Conservation (phyloP, 2,888 invertebrate species). For the Clivina fossor region DNA sequence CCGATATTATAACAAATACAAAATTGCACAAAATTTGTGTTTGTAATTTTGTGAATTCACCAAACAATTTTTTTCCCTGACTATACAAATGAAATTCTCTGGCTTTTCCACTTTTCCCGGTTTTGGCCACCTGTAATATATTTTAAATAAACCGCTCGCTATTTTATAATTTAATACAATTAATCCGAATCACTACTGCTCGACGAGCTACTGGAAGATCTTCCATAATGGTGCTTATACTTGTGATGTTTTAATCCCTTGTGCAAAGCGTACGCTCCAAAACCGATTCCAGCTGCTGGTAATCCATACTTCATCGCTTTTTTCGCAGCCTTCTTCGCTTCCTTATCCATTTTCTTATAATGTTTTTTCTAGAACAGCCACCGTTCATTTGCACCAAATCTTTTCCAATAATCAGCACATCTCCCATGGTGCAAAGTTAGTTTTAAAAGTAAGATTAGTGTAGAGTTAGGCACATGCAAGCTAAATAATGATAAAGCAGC, state of each 20-base stretch:
- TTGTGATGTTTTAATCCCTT: slow-evolving; percentile 51
- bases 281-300: slow-evolving; percentile 53
- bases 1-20: too few relatives aligned
- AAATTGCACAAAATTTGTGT: too few relatives aligned
- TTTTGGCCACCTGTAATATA: too few relatives aligned
- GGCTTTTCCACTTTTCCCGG: too few relatives aligned
- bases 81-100: too few relatives aligned
- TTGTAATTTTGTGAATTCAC: too few relatives aligned
- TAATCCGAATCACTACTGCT: slow-evolving; percentile 36
- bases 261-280: slow-evolving; percentile 61
- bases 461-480: slow-evolving; percentile 19
- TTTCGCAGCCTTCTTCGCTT: slow-evolving; percentile 43
- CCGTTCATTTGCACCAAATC: slow-evolving; percentile 25
- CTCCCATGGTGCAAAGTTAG: slow-evolving; percentile 12
- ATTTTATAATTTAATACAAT: too few relatives aligned
- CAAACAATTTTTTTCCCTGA: too few relatives aligned
- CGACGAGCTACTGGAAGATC: slow-evolving; percentile 26
- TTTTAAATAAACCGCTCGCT: too few relatives aligned
- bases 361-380: slow-evolving; percentile 25
- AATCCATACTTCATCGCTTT: slow-evolving; percentile 54
- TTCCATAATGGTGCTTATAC: slow-evolving; percentile 7
- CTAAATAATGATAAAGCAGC: neutral
- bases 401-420: neutral
- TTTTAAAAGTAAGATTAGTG: slow-evolving; percentile 15
- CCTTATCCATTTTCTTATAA: slow-evolving; percentile 20